Evolutionary conservation across 2,888 invertebrate species (phyloP).

Genomic region (Miltochrista miniata): DNA sequence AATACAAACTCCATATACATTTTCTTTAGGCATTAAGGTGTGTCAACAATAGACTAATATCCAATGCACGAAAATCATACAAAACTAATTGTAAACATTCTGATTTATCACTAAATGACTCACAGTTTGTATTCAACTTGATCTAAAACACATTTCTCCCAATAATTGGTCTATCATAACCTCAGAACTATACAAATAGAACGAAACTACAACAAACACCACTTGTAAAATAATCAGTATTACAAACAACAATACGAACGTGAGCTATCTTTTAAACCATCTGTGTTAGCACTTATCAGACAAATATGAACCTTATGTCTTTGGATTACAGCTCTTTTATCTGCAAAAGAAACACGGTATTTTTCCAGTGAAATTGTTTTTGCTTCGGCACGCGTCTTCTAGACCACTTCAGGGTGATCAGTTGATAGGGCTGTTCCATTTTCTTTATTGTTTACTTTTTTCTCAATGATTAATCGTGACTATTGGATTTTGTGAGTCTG

Average conservation of each 20-base stretch:
- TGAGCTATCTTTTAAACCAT: conserved; percentile 52
- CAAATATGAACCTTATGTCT: conserved; percentile 25
- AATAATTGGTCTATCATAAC: conserved; percentile 25
- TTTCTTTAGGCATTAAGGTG: no score
- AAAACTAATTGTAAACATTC: background rate
- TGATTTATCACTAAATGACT: background rate
- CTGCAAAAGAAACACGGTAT: conserved; percentile 38
- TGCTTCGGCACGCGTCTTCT: conserved; percentile 67
- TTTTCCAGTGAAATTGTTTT: conserved; percentile 65
- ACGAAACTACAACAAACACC: conserved; percentile 46
- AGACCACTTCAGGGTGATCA: conserved; percentile 52
- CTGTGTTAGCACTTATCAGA: conserved; percentile 2
- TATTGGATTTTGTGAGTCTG: conserved; percentile 11
- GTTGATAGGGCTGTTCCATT: conserved; percentile 47
- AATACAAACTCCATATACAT: no score
- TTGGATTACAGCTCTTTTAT: conserved; percentile 19
- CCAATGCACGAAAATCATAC: background rate
- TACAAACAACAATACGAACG: conserved; percentile 68
- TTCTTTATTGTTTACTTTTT: conserved; percentile 22
- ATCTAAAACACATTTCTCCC: conserved; percentile 6
- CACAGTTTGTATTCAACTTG: background rate
- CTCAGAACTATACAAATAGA: conserved; percentile 30
- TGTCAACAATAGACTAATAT: background rate
- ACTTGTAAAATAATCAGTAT: conserved; percentile 63
- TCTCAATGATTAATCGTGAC: conserved; percentile 20